These are phyloP conservation scores for Neoascia interrupta DNA, from an alignment of 2,888 invertebrate species.

Conservation along the genomic window DNA sequence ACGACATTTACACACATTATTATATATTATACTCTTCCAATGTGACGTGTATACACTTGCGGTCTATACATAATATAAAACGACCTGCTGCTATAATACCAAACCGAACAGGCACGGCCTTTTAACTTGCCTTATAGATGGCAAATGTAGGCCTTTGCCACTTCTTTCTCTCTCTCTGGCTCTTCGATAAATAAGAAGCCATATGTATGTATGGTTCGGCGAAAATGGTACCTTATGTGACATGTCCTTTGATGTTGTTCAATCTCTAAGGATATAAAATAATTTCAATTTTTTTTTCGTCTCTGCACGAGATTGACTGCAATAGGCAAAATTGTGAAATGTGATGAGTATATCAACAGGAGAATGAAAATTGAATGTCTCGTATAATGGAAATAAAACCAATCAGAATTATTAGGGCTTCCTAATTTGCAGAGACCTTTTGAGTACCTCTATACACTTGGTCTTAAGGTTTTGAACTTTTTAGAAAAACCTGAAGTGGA, in stretches of 20 bases:
- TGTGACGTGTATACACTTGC: conserved; percentile 30
- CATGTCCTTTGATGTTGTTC: conserved; percentile 51
- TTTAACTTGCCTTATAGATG: conserved; percentile 20
- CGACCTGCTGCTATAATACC: too few species aligned
- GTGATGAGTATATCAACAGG: not conserved
- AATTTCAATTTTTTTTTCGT: conserved; percentile 46
- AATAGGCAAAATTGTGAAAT: conserved; percentile 36
- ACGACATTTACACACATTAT: too few species aligned
- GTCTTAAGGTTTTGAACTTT: too few species aligned
- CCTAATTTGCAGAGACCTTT: conserved; percentile 21
- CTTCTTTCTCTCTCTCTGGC: conserved; percentile 8
- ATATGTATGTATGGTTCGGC: conserved; percentile 19
- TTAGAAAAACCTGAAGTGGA: too few species aligned
- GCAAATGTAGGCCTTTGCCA: conserved; percentile 33
- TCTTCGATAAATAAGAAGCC: conserved; percentile 37
- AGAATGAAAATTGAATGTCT: not conserved
- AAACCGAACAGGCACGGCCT: conserved; percentile 9
- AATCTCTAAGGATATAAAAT: conserved; percentile 56
- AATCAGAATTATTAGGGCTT: conserved; percentile 45
- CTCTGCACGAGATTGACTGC: conserved; percentile 27
- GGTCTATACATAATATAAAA: not conserved
- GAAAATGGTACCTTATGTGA: conserved; percentile 22
- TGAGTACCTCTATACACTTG: not conserved
- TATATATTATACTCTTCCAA: conserved; percentile 25
- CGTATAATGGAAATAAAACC: conserved; percentile 44